Conservation (phyloP, 2,113 vertebrate genomes). For the Chrysochloris asiatica region DNA sequence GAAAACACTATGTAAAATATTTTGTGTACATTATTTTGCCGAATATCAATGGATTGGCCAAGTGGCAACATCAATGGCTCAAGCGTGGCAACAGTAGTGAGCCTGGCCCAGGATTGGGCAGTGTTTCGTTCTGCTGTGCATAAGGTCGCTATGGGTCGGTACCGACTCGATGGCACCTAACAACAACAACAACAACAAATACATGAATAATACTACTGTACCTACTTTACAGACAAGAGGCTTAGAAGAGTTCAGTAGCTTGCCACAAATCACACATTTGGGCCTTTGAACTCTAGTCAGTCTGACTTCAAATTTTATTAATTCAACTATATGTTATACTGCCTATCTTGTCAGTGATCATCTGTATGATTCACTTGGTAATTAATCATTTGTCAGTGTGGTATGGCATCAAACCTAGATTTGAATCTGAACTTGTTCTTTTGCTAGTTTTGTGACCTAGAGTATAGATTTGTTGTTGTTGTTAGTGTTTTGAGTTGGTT, state of each 20-base stretch:
- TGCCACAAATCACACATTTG: constrained; percentile 46
- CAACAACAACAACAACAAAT: too few relatives aligned
- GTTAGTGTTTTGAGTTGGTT: too few relatives aligned
- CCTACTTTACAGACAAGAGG: not conserved
- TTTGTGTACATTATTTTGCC: constrained; percentile 34
- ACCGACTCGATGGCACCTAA: too few relatives aligned
- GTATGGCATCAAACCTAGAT: not conserved
- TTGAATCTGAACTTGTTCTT: constrained; percentile 51
- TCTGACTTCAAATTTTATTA: constrained; percentile 49
- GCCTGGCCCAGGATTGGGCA: too few relatives aligned
- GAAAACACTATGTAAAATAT: constrained; percentile 1
- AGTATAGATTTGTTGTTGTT: too few relatives aligned
- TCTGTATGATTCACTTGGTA: constrained; percentile 16
- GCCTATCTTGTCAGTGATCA: constrained; percentile 6
- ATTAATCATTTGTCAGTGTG: constrained; percentile 38
- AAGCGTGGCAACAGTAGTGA: too few relatives aligned
- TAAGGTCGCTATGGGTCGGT: too few relatives aligned
- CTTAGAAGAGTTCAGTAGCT: constrained; percentile 42
- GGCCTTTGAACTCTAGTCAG: constrained; percentile 14
- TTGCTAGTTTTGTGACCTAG: too few relatives aligned
- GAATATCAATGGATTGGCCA: too few relatives aligned
- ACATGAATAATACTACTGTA: not conserved
- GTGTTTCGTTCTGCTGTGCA: too few relatives aligned
- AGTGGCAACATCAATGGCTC: too few relatives aligned
- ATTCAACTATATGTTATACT: constrained; percentile 11